Evolutionary conservation across 2,888 invertebrate genomes (phyloP).

Genomic region (Parnassius glacialis): DNA sequence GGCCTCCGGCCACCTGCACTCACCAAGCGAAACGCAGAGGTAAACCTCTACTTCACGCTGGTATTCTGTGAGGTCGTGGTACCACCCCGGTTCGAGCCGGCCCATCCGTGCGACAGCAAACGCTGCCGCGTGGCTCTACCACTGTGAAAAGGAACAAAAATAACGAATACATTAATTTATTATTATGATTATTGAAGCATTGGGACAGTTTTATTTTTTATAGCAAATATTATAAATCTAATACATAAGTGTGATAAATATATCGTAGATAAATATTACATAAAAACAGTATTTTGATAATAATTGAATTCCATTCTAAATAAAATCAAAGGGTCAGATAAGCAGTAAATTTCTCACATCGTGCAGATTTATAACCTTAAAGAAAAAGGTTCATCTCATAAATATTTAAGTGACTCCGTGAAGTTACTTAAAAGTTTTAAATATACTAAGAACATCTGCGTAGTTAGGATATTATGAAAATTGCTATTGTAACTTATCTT

Average conservation of each 20-base stretch:
- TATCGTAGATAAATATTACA: not conserved
- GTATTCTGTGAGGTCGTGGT: too few species aligned
- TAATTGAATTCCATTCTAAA: not conserved
- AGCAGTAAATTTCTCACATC: slow-evolving; percentile 63
- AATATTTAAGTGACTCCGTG: slow-evolving; percentile 47
- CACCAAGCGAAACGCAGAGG: too few species aligned
- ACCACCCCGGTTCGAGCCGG: too few species aligned
- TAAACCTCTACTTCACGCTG: too few species aligned
- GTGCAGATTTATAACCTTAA: slow-evolving; percentile 57
- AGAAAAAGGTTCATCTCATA: slow-evolving; percentile 62
- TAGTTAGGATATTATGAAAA: slow-evolving; percentile 7
- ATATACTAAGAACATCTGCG: slow-evolving; percentile 30
- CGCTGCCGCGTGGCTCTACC: too few species aligned
- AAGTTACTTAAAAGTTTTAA: slow-evolving; percentile 36
- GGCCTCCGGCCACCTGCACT: too few species aligned
- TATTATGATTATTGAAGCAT: too few species aligned
- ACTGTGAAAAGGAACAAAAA: too few species aligned
- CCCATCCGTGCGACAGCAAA: too few species aligned
- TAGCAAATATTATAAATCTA: not conserved
- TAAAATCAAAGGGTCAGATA: slow-evolving; percentile 33
- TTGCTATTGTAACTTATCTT: not conserved
- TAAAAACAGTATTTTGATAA: too few species aligned
- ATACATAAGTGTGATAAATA: not conserved
- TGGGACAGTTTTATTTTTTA: too few species aligned
- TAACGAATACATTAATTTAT: too few species aligned